Conservation (phyloP, 2,888 invertebrate genomes). For the Stenolophus ochropezus region DNA sequence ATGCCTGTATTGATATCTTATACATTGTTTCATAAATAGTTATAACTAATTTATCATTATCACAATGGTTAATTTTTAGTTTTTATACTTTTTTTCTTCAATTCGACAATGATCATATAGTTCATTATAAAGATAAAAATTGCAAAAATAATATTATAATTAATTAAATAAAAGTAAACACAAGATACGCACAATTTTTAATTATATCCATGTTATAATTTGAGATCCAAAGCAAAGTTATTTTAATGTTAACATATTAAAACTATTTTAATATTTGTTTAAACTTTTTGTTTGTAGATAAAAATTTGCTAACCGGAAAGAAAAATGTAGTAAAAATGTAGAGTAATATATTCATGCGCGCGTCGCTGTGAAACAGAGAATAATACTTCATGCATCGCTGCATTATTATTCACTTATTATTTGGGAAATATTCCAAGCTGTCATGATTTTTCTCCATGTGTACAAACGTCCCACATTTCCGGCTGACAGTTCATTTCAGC, state of each 20-base stretch:
- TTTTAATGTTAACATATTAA: neutral
- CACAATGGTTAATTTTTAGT: too few species aligned
- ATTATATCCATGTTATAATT: neutral
- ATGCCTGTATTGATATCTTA: too few species aligned
- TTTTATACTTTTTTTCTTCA: too few species aligned
- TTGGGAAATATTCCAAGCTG: slow-evolving; percentile 45
- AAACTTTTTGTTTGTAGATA: neutral
- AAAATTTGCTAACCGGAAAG: neutral
- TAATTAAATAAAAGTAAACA: too few species aligned
- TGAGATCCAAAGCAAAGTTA: neutral
- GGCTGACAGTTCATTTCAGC: slow-evolving; percentile 54
- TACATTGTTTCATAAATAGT: too few species aligned
- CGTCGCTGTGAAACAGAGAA: slow-evolving; percentile 20
- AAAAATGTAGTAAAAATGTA: slow-evolving; percentile 3
- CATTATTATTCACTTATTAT: slow-evolving; percentile 55
- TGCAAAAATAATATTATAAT: neutral
- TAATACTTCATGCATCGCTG: slow-evolving; percentile 39
- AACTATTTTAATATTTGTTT: neutral
- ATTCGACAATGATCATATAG: too few species aligned
- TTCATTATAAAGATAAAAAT: too few species aligned
- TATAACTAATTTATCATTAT: too few species aligned
- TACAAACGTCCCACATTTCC: slow-evolving; percentile 45
- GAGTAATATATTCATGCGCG: slow-evolving; percentile 26
- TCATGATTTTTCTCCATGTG: slow-evolving; percentile 46
- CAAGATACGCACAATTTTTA: neutral